Evolutionary conservation across 2,113 vertebrate genomes (phyloP).

Genomic region (Heptranchias perlo): DNA sequence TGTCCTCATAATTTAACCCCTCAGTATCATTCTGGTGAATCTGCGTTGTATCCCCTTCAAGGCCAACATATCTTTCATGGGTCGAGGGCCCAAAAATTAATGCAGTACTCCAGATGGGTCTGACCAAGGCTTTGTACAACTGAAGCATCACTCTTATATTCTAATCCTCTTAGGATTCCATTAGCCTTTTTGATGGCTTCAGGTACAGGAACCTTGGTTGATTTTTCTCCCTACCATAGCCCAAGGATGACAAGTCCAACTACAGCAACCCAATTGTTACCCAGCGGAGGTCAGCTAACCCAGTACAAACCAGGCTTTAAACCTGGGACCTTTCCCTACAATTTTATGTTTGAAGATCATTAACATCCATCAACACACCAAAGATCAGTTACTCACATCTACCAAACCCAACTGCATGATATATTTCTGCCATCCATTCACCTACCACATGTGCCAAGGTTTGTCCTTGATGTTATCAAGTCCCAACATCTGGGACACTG

Average conservation of each 20-base stretch:
- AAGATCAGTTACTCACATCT: neutral
- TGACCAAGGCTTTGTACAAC: neutral
- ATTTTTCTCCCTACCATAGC: neutral
- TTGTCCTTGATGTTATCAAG: slow-evolving; percentile 34
- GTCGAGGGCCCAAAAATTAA: neutral
- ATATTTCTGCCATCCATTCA: neutral
- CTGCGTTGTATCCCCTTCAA: neutral
- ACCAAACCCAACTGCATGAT: neutral
- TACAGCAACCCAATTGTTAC: neutral
- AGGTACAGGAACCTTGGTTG: neutral
- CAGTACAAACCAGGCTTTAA: neutral
- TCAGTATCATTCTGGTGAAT: neutral
- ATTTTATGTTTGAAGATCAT: neutral
- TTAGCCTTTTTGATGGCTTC: neutral
- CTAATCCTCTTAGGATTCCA: neutral
- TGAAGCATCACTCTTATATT: neutral
- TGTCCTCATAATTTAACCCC: no score
- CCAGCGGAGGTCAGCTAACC: neutral
- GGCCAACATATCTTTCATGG: neutral
- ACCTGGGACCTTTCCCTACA: neutral
- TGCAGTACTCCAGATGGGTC: neutral
- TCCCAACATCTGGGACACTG: slow-evolving; percentile 34
- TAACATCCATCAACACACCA: neutral
- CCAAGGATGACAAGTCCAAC: neutral
- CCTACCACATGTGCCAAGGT: slow-evolving; percentile 40